phyloP scores from a whole-genome alignment of 2,888 invertebrate species.

The Mythimna impura region DNA sequence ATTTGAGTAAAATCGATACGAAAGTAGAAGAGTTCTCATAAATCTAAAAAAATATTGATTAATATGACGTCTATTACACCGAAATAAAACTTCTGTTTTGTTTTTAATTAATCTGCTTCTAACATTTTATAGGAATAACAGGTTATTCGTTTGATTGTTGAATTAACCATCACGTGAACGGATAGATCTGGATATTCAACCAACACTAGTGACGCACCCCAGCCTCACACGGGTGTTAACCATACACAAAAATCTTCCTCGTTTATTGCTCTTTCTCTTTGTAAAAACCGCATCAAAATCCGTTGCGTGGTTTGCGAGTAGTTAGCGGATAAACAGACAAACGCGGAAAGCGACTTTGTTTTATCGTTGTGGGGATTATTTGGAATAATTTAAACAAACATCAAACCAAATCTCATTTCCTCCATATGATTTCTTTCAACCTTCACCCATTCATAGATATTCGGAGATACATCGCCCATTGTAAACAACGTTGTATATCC shows the following conservation, averaged over 20 bases:
- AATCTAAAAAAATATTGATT: no score
- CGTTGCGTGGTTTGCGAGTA: no score
- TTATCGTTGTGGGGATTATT: no score
- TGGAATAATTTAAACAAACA: constrained; percentile 7
- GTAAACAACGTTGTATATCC: constrained; percentile 42
- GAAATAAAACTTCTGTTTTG: background rate
- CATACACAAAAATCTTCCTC: no score
- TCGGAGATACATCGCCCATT: constrained; percentile 31
- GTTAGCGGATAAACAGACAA: no score
- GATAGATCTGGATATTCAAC: constrained; percentile 4
- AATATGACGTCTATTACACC: no score
- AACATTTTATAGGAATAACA: background rate
- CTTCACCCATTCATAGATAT: constrained; percentile 49
- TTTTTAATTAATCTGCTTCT: background rate
- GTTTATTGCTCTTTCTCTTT: no score
- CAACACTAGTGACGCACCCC: background rate
- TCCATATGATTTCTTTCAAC: constrained; percentile 48
- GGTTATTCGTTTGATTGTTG: background rate
- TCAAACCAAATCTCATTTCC: constrained; percentile 7
- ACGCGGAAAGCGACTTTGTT: no score
- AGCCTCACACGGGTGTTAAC: no score
- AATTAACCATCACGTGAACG: background rate
- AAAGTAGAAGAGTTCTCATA: no score
- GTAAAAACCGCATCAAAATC: no score
- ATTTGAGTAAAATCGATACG: no score